These are phyloP conservation scores for Craseonycteris thonglongyai DNA, from an alignment of 2,113 vertebrate genomes.

Conservation along the genomic window DNA sequence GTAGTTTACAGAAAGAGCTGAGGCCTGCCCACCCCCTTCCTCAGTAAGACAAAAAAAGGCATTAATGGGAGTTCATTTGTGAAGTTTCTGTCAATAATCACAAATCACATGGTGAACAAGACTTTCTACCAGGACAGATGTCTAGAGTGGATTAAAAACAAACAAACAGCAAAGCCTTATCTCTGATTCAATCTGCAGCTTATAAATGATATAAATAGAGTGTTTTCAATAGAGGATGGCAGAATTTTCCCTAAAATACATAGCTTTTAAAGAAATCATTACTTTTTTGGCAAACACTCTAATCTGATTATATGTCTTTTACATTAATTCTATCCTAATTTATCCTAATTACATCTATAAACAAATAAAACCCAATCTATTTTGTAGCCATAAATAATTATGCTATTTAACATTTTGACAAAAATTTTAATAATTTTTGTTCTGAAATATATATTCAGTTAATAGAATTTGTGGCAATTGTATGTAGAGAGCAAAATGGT, in stretches of 20 bases:
- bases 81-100: constrained; percentile 2
- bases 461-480: constrained; percentile 55
- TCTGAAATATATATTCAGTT: constrained; percentile 42
- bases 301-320: constrained; percentile 65
- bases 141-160: neutral
- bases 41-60: neutral
- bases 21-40: neutral
- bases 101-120: neutral
- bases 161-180: neutral
- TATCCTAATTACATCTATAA: constrained; percentile 63
- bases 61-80: neutral
- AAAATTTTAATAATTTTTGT: constrained; percentile 56
- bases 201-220: constrained; percentile 3
- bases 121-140: neutral
- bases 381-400: constrained; percentile 58
- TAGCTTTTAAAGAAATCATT: constrained; percentile 48
- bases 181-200: constrained; percentile 13
- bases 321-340: constrained; percentile 46
- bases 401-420: constrained; percentile 44
- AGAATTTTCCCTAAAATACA: constrained; percentile 15
- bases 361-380: constrained; percentile 44
- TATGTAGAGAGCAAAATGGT: constrained; percentile 17
- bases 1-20: neutral
- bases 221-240: constrained; percentile 28
- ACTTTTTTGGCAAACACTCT: constrained; percentile 57